These are phyloP conservation scores for Hippocampus mohnikei DNA, from an alignment of 2,113 vertebrate genomes.

Conservation along the genomic window DNA sequence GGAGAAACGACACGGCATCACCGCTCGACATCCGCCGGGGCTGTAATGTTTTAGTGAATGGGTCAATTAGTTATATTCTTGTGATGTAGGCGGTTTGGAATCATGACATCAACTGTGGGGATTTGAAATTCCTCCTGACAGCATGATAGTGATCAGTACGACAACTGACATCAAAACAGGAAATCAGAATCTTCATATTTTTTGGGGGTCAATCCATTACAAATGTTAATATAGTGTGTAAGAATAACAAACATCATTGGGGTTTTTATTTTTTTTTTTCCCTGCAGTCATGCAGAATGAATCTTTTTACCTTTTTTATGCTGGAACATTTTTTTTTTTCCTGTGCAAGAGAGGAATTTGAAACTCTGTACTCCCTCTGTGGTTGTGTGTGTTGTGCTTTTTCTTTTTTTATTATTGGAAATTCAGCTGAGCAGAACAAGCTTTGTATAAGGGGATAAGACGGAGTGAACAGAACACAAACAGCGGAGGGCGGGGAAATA, in stretches of 20 bases:
- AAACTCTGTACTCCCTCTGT: too few species aligned
- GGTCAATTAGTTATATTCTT: background rate
- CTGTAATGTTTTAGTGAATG: background rate
- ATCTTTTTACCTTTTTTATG: too few species aligned
- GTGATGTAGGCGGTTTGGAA: background rate
- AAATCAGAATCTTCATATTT: background rate
- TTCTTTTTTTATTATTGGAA: too few species aligned
- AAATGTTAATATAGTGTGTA: background rate
- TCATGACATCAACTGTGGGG: background rate
- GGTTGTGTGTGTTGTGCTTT: too few species aligned
- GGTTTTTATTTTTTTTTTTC: too few species aligned
- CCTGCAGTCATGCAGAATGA: too few species aligned
- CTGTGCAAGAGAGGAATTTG: too few species aligned
- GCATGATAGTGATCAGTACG: background rate
- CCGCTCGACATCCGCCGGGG: constrained; percentile 23
- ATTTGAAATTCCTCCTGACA: background rate
- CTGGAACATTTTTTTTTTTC: too few species aligned
- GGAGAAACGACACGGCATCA: constrained; percentile 29
- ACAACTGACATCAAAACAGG: background rate
- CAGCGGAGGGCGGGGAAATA: too few species aligned
- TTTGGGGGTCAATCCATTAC: background rate
- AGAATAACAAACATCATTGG: background rate
- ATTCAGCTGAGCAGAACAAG: too few species aligned
- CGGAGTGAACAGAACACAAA: too few species aligned
- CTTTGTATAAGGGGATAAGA: too few species aligned